These are phyloP conservation scores for Apamea crenata DNA, from an alignment of 2,888 invertebrate genomes.

Conservation along the genomic window DNA sequence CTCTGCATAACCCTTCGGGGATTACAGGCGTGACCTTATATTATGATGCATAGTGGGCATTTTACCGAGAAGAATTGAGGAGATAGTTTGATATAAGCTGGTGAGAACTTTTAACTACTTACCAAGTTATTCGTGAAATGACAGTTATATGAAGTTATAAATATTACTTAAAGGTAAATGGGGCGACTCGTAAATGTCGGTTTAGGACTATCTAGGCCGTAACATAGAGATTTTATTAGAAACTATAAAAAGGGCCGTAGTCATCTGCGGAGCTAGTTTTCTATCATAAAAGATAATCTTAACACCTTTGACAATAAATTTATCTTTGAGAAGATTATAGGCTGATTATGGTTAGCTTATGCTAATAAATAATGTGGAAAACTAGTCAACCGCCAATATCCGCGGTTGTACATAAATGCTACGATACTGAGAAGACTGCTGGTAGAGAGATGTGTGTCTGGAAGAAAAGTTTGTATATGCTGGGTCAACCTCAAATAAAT, in stretches of 20 bases:
- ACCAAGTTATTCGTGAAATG: too few species aligned
- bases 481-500: too few species aligned
- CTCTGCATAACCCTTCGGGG: too few species aligned
- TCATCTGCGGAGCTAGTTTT: constrained; percentile 2
- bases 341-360: too few species aligned
- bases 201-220: constrained; percentile 16
- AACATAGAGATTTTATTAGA: constrained; percentile 5
- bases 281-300: constrained; percentile 3
- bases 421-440: too few species aligned
- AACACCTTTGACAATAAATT: not conserved
- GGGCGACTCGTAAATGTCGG: constrained; percentile 3
- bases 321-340: not conserved
- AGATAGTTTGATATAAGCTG: not conserved
- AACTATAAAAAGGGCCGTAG: constrained; percentile 10
- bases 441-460: too few species aligned
- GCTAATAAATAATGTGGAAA: too few species aligned
- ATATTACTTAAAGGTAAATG: not conserved
- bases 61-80: not conserved
- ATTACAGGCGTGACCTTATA: too few species aligned
- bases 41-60: not conserved
- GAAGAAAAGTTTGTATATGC: too few species aligned
- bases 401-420: too few species aligned
- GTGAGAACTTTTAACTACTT: not conserved
- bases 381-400: too few species aligned
- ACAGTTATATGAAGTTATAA: not conserved